Evolutionary conservation across 2,113 vertebrate genomes (phyloP).

Genomic region (Benitochromis conjunctus): DNA sequence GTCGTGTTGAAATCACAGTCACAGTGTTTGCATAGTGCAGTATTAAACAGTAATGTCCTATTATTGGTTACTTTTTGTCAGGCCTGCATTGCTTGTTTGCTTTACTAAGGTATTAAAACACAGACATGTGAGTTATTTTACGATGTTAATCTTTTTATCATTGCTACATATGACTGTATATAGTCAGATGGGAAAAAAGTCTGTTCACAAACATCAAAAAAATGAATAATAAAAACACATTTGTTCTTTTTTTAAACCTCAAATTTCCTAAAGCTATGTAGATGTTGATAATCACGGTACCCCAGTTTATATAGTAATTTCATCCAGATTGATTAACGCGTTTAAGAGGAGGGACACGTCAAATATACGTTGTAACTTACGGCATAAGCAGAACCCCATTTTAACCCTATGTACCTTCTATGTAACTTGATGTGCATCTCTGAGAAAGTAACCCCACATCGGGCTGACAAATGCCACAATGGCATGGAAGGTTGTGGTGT

Average conservation of each 20-base stretch:
- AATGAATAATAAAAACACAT: neutral
- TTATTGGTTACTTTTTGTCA: neutral
- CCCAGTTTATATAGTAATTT: neutral
- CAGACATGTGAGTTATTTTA: neutral
- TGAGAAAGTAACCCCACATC: neutral
- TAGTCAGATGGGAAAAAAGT: neutral
- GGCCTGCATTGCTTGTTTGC: neutral
- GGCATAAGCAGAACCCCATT: neutral
- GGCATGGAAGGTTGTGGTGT: neutral
- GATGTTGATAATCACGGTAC: neutral
- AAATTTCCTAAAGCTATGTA: neutral
- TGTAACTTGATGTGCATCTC: neutral
- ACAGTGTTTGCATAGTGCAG: neutral
- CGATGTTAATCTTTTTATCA: neutral
- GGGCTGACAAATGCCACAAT: neutral
- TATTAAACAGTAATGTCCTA: neutral
- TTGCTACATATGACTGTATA: neutral
- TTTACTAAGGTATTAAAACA: neutral
- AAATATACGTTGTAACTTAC: neutral
- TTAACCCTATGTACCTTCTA: neutral
- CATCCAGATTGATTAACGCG: neutral
- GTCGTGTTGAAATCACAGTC: neutral
- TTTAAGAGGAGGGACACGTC: neutral
- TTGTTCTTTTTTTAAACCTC: neutral
- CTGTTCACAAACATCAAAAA: neutral